Conservation (phyloP, 2,797 vertebrate genomes). For the Hypotaenidia philippensis region DNA sequence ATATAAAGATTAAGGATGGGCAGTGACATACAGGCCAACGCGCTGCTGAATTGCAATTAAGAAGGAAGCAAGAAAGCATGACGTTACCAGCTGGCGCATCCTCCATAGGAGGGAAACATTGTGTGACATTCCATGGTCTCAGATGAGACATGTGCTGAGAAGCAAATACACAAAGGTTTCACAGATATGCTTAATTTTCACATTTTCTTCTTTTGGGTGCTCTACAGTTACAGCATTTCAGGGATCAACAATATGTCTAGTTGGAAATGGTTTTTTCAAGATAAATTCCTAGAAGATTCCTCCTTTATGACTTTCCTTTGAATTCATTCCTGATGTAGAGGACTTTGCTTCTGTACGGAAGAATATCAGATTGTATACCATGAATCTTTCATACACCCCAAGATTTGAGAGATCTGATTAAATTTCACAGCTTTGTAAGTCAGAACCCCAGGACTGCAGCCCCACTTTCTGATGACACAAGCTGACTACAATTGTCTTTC, state of each 20-base stretch:
- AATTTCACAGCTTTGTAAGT: not conserved
- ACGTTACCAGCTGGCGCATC: not conserved
- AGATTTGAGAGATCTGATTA: not conserved
- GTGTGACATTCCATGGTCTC: not conserved
- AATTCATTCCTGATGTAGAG: not conserved
- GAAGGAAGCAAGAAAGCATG: conserved; percentile 5
- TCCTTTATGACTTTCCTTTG: not conserved
- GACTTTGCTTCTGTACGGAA: not conserved
- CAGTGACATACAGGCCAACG: not conserved
- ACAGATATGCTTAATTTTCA: not conserved
- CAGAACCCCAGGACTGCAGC: not conserved
- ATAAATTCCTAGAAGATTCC: not conserved
- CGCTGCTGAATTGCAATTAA: not conserved
- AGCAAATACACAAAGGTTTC: not conserved
- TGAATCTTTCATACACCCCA: not conserved
- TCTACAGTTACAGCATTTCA: not conserved
- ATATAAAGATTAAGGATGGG: not conserved
- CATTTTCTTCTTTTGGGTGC: not conserved
- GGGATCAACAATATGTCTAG: not conserved
- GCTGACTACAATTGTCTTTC: not conserved
- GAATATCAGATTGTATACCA: not conserved
- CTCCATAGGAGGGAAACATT: not conserved
- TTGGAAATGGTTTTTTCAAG: not conserved
- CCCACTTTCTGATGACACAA: not conserved
- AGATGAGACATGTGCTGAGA: not conserved